Evolutionary conservation across 2,888 invertebrate genomes (phyloP), one percentile per base, ranked within the genome.

Genomic region (Dromius quadrimaculatus): DNA sequence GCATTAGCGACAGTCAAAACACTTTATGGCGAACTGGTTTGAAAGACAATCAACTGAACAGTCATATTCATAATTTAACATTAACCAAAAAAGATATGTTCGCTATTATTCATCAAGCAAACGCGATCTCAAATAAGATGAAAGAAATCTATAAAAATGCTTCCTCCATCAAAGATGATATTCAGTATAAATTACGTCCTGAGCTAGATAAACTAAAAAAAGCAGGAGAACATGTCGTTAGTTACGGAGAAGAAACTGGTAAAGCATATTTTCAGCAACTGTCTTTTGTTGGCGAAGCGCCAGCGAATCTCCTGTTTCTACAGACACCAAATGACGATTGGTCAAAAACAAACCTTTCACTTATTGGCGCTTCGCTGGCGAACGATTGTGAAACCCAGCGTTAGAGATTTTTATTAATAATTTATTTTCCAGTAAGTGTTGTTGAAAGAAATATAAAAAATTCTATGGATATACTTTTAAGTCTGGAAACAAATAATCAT

Each of bases 191-290:
- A 59, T 76, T 89, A 73, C 81, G 85, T 20, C 82, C 87, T 4
- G 84, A 85, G 73, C 79, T 89, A 3, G 79, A 86, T 0, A 86
- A 87, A 72, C 75, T 89, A 38, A 87, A 87, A 75, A 81, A 85
- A 6, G 85, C 90, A 71, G 90, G 90, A 59, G 91, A 90, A 76
- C 87, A 89, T 0, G 90, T 89, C 72, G 82, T 91, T 1, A 89
- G 90, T 13, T 85, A 89, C 65, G 91, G 90, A 0, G 88, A 90
- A 79, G 91, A 91, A 77, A 89, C 89, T 77, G 86, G 88, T 88
- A 75, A 77, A 77, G n/a, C n/a, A n/a, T n/a, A n/a, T n/a, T n/a
- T n/a, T n/a, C n/a, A n/a, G n/a, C n/a, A 64, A 32, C 8, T n/a
- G n/a, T n/a, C n/a, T n/a, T n/a, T n/a, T n/a, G n/a, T n/a, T n/a